These are phyloP conservation scores for Helarctos malayanus DNA, from an alignment of 2,797 vertebrate genomes.

Conservation along the genomic window DNA sequence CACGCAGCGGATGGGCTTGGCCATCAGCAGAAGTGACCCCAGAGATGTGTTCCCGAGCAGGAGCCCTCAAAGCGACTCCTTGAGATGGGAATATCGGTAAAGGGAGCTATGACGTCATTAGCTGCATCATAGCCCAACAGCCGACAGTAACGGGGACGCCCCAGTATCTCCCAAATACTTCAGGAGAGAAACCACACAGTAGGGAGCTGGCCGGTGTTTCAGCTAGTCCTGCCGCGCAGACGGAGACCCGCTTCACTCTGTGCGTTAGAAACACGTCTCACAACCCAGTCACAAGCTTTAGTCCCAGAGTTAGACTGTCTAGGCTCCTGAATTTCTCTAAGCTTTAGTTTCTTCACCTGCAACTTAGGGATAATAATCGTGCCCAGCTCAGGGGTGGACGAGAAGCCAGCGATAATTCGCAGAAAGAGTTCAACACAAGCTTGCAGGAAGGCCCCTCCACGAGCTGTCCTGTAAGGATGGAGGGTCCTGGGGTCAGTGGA, in stretches of 20 bases:
- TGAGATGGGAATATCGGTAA: background rate
- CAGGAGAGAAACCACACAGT: background rate
- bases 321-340: background rate
- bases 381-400: background rate
- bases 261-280: background rate
- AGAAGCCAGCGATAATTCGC: background rate
- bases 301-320: background rate
- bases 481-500: background rate
- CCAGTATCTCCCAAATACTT: background rate
- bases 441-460: background rate
- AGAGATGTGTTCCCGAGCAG: background rate
- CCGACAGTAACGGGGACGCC: background rate
- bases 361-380: background rate
- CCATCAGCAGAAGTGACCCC: background rate
- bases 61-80: background rate
- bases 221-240: background rate
- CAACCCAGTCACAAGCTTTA: background rate
- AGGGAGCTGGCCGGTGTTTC: background rate
- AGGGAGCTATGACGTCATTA: background rate
- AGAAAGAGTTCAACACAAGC: fast-evolving
- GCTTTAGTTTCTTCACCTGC: background rate
- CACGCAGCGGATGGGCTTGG: fast-evolving
- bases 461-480: background rate
- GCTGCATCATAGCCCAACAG: background rate
- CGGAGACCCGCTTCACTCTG: background rate